These are phyloP conservation scores for Bambusicola thoracicus DNA, from an alignment of 2,113 vertebrate genomes.

Conservation along the genomic window DNA sequence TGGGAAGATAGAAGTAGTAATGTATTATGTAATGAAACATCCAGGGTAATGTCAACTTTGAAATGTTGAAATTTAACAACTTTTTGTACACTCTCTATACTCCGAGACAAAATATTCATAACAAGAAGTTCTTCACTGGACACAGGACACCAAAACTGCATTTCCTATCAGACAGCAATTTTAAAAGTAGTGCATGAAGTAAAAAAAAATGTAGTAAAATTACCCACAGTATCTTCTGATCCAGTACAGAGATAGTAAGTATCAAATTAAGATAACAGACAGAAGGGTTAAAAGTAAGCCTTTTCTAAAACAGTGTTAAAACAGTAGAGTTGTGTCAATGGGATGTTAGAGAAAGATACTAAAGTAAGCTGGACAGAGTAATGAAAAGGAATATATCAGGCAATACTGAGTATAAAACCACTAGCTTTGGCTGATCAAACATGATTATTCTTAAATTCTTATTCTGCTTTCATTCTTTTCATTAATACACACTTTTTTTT, in stretches of 20 bases:
- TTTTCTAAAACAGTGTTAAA: background rate
- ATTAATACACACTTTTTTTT: background rate
- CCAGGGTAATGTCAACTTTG: background rate
- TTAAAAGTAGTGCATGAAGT: background rate
- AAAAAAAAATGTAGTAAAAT: background rate
- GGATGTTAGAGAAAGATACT: background rate
- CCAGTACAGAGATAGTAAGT: background rate
- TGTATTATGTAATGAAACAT: background rate
- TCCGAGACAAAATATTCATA: rapidly evolving
- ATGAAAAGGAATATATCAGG: background rate
- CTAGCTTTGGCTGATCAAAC: background rate
- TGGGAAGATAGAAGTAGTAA: background rate
- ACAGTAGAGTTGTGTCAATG: background rate
- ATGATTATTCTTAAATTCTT: background rate
- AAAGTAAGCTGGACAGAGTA: background rate
- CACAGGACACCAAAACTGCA: background rate
- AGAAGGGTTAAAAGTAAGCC: rapidly evolving
- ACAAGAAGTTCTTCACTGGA: background rate
- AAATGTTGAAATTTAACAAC: background rate
- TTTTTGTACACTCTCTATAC: background rate
- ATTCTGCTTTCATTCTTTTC: background rate
- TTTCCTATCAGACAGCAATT: background rate
- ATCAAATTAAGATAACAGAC: background rate
- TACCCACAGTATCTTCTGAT: background rate
- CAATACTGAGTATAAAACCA: background rate